Evolutionary conservation across 2,888 invertebrate genomes (phyloP).

Genomic region (Cantharis rustica): DNA sequence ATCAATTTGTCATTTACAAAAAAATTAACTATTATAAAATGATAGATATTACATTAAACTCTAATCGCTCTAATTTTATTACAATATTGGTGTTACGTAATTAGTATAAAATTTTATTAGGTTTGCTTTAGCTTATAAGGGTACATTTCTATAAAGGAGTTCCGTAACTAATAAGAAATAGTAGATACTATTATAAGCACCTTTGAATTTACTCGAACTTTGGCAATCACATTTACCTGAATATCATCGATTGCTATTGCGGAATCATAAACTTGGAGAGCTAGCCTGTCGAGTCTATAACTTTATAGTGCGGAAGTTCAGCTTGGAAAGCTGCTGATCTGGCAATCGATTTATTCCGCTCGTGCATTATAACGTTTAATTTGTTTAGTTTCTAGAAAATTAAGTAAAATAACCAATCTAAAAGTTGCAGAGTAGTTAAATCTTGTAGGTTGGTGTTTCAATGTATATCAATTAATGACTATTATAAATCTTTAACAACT

Average conservation of each 20-base stretch:
- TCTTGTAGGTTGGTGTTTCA: neutral
- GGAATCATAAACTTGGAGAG: conserved; percentile 2
- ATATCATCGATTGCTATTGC: conserved; percentile 4
- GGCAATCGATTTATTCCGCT: neutral
- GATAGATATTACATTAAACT: neutral
- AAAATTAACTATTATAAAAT: neutral
- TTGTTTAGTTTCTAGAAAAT: neutral
- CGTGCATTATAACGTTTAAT: conserved; percentile 1
- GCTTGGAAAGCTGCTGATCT: neutral
- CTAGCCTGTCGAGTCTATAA: conserved; percentile 1
- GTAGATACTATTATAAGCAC: neutral
- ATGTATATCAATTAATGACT: neutral
- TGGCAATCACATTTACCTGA: conserved; percentile 2
- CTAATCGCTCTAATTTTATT: neutral
- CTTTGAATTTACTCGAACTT: neutral
- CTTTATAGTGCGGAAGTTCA: conserved; percentile 1
- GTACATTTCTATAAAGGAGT: neutral
- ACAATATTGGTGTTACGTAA: neutral
- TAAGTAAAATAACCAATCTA: neutral
- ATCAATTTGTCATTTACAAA: neutral
- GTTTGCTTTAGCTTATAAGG: neutral
- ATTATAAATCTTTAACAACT: neutral
- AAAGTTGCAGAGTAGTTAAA: neutral
- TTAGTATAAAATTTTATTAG: neutral
- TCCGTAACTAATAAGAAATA: neutral